Conservation (phyloP, 1,140 invertebrate genomes). For the Lethrus apterus region DNA sequence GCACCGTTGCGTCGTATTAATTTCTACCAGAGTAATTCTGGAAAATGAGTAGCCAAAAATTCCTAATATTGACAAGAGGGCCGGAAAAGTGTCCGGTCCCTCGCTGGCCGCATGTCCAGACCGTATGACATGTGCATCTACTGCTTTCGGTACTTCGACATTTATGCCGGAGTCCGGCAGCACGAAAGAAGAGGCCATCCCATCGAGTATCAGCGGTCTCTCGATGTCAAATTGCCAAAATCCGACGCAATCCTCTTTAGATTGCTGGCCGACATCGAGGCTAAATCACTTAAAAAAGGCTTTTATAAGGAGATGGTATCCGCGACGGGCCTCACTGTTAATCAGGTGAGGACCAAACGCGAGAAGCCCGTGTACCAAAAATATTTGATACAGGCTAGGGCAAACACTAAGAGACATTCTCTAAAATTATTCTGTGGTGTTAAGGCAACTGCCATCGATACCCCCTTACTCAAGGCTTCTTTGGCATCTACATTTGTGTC, state of each 20-base stretch:
- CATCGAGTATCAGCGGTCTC: not conserved
- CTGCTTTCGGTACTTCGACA: not conserved
- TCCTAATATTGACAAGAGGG: no score
- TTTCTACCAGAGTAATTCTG: no score
- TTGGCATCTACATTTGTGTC: no score
- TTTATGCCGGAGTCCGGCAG: slow-evolving; percentile 1
- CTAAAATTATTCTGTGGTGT: no score
- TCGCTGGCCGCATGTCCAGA: no score
- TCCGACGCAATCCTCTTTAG: not conserved
- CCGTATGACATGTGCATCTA: slow-evolving; percentile 1
- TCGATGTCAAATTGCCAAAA: not conserved
- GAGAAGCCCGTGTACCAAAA: slow-evolving; percentile 2
- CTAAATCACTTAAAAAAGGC: not conserved
- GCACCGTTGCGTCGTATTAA: no score
- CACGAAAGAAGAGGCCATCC: slow-evolving; percentile 3
- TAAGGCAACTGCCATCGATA: no score
- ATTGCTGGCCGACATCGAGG: slow-evolving; percentile 6
- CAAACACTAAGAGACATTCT: no score
- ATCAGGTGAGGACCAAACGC: slow-evolving; percentile 2
- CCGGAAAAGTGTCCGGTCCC: no score
- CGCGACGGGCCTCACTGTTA: slow-evolving; percentile 8
- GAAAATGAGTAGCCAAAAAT: no score
- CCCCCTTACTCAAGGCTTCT: no score
- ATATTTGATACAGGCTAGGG: no score
- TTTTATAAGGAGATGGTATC: slow-evolving; percentile 2